Percentiles rank a stretch among this genome's conserved stretches.
Conservation (phyloP, 2,888 invertebrate genomes). For the Myathropa florea region DNA sequence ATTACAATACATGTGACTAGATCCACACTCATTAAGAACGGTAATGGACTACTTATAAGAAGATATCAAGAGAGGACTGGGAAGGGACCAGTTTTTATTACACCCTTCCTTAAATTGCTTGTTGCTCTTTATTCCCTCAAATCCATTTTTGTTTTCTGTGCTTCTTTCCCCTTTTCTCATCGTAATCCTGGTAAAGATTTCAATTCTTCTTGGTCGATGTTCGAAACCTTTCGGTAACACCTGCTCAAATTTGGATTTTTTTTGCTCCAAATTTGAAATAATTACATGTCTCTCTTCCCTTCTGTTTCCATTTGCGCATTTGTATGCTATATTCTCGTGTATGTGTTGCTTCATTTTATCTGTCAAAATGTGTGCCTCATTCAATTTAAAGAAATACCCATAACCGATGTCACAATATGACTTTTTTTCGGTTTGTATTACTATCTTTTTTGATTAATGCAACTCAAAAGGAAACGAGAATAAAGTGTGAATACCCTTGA, state of each 20-base stretch:
- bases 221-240: conserved; percentile 25
- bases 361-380: neutral
- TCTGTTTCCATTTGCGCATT: neutral
- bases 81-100: neutral
- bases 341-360: neutral
- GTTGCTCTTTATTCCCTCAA: neutral
- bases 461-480: neutral
- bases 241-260: conserved; percentile 1
- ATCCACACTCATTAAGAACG: conserved; percentile 82
- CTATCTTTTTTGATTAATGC: conserved; percentile 16
- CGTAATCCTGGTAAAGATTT: neutral
- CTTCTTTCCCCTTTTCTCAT: neutral
- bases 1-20: conserved; percentile 80
- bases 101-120: neutral
- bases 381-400: neutral
- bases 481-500: conserved; percentile 12
- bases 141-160: neutral
- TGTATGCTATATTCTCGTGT: neutral
- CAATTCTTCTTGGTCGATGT: neutral
- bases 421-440: neutral
- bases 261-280: neutral
- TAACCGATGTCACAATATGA: conserved; percentile 2
- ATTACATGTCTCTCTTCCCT: neutral
- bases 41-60: conserved; percentile 72
- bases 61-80: conserved; percentile 12